Percentiles rank a stretch among this genome's conserved stretches.
These are phyloP conservation scores for Petrophora chlorosata DNA, from an alignment of 2,888 invertebrate genomes.

Conservation along the genomic window DNA sequence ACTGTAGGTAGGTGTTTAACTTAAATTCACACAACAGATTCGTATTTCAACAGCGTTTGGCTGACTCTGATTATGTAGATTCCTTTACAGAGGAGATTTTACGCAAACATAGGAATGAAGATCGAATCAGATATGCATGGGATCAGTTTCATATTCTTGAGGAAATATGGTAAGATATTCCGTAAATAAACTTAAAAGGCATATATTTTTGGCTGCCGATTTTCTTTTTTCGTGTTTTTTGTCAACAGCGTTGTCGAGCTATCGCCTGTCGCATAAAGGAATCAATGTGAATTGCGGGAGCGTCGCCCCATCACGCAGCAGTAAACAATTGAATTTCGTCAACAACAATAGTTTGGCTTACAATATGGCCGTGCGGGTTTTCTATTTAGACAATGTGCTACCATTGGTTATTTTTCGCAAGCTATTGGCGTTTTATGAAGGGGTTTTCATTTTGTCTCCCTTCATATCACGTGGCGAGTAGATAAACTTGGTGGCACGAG, in stretches of 20 bases:
- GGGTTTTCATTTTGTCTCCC: not conserved
- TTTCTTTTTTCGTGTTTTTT: slow-evolving; percentile 27
- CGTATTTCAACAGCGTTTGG: slow-evolving; percentile 67
- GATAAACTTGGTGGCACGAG: not conserved
- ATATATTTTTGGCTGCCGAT: slow-evolving; percentile 37
- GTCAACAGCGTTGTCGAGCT: slow-evolving; percentile 27
- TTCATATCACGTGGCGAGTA: not conserved
- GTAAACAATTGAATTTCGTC: slow-evolving; percentile 14
- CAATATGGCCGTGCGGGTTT: slow-evolving; percentile 5
- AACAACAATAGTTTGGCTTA: slow-evolving; percentile 6
- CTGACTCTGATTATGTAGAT: slow-evolving; percentile 77
- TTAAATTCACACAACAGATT: slow-evolving; percentile 47
- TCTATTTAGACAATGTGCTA: slow-evolving; percentile 4
- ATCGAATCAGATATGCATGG: slow-evolving; percentile 78
- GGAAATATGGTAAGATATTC: slow-evolving; percentile 63
- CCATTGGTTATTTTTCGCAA: slow-evolving; percentile 1
- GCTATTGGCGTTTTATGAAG: slow-evolving; percentile 1
- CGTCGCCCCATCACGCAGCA: slow-evolving; percentile 10
- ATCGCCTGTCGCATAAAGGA: slow-evolving; percentile 22
- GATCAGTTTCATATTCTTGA: slow-evolving; percentile 70
- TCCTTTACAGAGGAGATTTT: slow-evolving; percentile 68
- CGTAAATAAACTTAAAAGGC: slow-evolving; percentile 62
- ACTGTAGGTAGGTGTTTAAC: slow-evolving; percentile 2
- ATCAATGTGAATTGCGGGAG: slow-evolving; percentile 11
- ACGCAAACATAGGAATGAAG: slow-evolving; percentile 75